These are phyloP conservation scores for Drosophila sp. DNA, from an alignment of 1,140 invertebrate genomes.

Conservation along the genomic window DNA sequence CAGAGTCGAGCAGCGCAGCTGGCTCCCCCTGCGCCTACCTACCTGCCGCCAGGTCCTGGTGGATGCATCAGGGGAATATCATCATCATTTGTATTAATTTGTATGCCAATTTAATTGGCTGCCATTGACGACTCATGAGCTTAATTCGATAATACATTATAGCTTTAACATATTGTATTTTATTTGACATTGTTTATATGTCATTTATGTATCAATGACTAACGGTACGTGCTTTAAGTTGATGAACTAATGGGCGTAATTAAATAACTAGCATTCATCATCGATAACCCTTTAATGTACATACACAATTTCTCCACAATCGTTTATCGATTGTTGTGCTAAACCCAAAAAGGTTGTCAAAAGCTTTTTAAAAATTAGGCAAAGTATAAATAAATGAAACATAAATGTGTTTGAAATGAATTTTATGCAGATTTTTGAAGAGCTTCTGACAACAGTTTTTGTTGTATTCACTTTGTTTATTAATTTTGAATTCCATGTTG, in stretches of 20 bases:
- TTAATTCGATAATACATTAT: constrained; percentile 79
- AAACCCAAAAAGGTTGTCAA: not conserved
- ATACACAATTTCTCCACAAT: not conserved
- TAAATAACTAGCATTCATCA: constrained; percentile 4
- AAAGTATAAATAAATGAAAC: not conserved
- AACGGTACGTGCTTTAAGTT: constrained; percentile 27
- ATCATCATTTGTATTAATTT: constrained; percentile 78
- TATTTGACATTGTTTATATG: constrained; percentile 48
- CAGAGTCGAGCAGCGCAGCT: not conserved
- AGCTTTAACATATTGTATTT: constrained; percentile 60
- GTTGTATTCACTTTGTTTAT: constrained; percentile 1
- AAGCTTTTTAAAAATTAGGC: not conserved
- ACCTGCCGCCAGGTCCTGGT: constrained; percentile 18
- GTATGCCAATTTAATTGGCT: constrained; percentile 79
- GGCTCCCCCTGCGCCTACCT: not conserved
- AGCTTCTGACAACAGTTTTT: not conserved
- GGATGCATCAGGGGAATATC: constrained; percentile 45
- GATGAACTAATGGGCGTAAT: not conserved
- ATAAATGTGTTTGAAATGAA: not conserved
- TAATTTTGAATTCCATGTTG: too few species aligned
- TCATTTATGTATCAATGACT: constrained; percentile 17
- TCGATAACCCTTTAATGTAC: constrained; percentile 1
- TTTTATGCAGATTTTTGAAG: not conserved
- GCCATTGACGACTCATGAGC: constrained; percentile 61
- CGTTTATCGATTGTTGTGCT: not conserved